These are phyloP conservation scores for Tinea semifulvella DNA, from an alignment of 2,888 invertebrate genomes.

Conservation along the genomic window DNA sequence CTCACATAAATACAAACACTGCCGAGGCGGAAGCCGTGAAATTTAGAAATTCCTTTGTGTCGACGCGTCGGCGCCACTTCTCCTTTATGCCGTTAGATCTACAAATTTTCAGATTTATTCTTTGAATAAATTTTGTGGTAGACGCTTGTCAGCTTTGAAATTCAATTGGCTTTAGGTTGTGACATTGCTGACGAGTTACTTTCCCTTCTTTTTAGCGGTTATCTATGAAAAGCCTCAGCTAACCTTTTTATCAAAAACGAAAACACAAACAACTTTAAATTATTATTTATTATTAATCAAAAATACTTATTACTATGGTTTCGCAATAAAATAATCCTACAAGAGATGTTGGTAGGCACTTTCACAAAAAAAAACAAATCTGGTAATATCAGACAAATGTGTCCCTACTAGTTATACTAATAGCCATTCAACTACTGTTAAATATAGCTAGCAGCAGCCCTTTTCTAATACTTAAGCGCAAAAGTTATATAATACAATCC, in stretches of 20 bases:
- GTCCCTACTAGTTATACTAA: too few relatives aligned
- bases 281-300: too few relatives aligned
- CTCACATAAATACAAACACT: conserved; percentile 60
- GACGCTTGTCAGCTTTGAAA: conserved; percentile 63
- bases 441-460: too few relatives aligned
- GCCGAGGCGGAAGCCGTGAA: conserved; percentile 61
- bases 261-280: too few relatives aligned
- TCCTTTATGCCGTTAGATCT: conserved; percentile 61
- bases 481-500: too few relatives aligned
- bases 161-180: conserved; percentile 62
- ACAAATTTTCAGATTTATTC: conserved; percentile 68
- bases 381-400: too few relatives aligned
- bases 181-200: conserved; percentile 58
- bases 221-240: conserved; percentile 24
- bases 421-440: too few relatives aligned
- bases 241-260: conserved; percentile 2
- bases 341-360: too few relatives aligned
- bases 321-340: too few relatives aligned
- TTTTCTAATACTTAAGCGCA: too few relatives aligned
- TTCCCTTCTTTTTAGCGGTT: conserved; percentile 36
- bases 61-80: conserved; percentile 58
- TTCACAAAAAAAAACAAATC: too few relatives aligned
- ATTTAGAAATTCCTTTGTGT: conserved; percentile 66
- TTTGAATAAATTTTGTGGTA: conserved; percentile 66
- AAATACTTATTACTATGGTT: too few relatives aligned